These are phyloP conservation scores for Gisinianus flammeolus DNA, from an alignment of 2,888 invertebrate species.

Conservation along the genomic window DNA sequence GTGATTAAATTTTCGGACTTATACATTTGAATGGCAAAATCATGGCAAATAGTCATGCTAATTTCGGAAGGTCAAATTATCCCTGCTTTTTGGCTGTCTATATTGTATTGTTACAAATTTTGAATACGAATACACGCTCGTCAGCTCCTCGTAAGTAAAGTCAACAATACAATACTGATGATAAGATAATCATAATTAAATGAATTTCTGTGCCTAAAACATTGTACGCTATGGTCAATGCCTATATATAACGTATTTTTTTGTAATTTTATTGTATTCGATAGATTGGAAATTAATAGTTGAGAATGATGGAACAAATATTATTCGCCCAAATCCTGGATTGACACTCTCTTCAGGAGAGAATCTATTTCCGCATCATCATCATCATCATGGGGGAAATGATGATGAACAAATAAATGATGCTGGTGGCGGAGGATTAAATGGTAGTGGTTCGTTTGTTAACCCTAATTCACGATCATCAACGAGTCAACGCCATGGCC, in stretches of 20 bases:
- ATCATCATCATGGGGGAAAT: conserved; percentile 6
- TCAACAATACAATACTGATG: not conserved
- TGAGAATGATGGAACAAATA: conserved; percentile 70
- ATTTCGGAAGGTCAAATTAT: conserved; percentile 48
- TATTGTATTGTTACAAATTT: conserved; percentile 74
- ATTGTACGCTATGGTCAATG: not conserved
- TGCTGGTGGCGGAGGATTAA: conserved; percentile 1
- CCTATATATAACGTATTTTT: not conserved
- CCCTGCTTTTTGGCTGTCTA: conserved; percentile 70
- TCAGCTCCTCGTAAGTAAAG: conserved; percentile 78
- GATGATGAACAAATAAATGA: not conserved
- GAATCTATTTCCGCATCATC: not conserved
- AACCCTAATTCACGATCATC: not conserved
- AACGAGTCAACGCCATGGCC: conserved; percentile 9
- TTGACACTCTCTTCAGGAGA: not conserved
- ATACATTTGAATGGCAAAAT: conserved; percentile 33
- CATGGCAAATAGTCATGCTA: conserved; percentile 45
- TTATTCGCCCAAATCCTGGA: conserved; percentile 54
- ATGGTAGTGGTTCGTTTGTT: conserved; percentile 24
- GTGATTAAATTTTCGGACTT: too few relatives aligned
- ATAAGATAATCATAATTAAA: not conserved
- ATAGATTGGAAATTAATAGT: conserved; percentile 75
- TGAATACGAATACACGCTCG: conserved; percentile 78
- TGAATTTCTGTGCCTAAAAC: not conserved
- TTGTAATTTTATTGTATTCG: not conserved